These are phyloP conservation scores for Neolamprologus brichardi DNA, from an alignment of 2,113 vertebrate species.

Conservation along the genomic window DNA sequence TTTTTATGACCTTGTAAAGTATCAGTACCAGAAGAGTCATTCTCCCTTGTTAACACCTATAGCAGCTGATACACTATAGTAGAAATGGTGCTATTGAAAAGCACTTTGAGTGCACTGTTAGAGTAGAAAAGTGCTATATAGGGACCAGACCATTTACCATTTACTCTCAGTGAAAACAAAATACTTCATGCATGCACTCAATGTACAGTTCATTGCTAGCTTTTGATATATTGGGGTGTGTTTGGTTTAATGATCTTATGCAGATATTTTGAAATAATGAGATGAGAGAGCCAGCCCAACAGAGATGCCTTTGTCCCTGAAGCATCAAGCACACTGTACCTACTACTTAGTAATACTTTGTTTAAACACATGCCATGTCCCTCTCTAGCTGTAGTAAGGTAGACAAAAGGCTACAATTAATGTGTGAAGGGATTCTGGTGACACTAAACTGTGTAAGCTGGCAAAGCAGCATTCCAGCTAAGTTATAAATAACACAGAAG, in stretches of 20 bases:
- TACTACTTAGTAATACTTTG: not conserved
- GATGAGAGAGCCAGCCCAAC: not conserved
- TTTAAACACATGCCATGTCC: not conserved
- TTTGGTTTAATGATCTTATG: not conserved
- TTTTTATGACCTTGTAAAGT: not conserved
- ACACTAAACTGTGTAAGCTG: not conserved
- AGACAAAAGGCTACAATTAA: not conserved
- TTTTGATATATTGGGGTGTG: not conserved
- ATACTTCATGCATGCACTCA: not conserved
- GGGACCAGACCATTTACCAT: not conserved
- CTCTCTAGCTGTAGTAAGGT: not conserved
- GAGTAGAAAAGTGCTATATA: not conserved
- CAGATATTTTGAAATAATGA: not conserved
- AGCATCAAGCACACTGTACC: not conserved
- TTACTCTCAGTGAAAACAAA: not conserved
- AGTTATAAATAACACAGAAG: not conserved
- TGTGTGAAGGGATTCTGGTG: not conserved
- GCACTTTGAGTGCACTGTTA: not conserved
- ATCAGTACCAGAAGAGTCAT: not conserved
- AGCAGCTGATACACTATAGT: not conserved
- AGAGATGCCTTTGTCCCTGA: not conserved
- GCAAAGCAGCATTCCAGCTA: not conserved
- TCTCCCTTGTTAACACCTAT: not conserved
- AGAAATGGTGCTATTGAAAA: not conserved
- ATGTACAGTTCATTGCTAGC: not conserved